Conservation (phyloP, 2,113 vertebrate genomes). For the Dicaeum eximium region DNA sequence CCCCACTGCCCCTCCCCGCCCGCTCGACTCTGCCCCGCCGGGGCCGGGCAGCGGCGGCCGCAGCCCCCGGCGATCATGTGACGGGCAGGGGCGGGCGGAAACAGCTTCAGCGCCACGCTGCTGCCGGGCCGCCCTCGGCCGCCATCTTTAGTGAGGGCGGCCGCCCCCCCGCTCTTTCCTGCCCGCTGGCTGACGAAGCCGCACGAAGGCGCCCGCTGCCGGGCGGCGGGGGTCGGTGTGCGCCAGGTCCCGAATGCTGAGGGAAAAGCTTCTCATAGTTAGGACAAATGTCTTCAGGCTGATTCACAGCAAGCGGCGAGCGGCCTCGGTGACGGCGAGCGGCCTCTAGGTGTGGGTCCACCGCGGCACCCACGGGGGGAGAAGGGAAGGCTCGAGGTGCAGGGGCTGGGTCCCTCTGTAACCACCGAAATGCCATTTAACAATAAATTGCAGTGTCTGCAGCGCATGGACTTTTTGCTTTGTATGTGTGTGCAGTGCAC, state of each 20-base stretch:
- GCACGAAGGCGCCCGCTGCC: rapidly evolving
- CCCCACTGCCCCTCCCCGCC: neutral
- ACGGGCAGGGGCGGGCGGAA: neutral
- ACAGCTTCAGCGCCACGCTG: neutral
- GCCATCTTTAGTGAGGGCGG: constrained; percentile 39
- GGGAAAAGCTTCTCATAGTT: rapidly evolving
- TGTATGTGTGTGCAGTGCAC: rapidly evolving
- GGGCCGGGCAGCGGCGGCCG: neutral
- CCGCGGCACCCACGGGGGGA: rapidly evolving
- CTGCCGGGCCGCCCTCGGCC: neutral
- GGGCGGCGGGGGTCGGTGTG: rapidly evolving
- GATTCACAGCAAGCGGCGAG: rapidly evolving
- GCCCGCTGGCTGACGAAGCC: rapidly evolving
- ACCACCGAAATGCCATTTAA: rapidly evolving
- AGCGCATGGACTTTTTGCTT: neutral
- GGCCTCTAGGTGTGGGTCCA: rapidly evolving
- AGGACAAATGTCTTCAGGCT: too few species aligned
- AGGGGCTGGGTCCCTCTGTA: neutral
- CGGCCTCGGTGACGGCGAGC: rapidly evolving
- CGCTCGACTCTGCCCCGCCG: neutral
- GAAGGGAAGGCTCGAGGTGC: rapidly evolving
- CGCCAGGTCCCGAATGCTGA: rapidly evolving
- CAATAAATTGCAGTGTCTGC: neutral
- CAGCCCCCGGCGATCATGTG: neutral
- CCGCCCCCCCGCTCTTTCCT: rapidly evolving